Conservation (phyloP, 2,888 invertebrate genomes). For the Melieria omissa region DNA sequence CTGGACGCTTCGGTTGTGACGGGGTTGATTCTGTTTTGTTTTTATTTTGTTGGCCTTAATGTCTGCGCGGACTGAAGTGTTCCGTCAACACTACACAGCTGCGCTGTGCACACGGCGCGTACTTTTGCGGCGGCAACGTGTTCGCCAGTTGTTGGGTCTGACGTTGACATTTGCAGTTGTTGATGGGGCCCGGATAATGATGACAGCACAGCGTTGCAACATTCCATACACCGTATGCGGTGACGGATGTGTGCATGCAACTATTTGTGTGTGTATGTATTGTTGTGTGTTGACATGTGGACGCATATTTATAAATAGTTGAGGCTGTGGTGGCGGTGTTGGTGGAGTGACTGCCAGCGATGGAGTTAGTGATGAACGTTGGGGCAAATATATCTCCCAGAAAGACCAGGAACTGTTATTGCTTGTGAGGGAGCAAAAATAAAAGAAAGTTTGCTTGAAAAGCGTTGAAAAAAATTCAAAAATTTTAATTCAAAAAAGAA, state of each 20-base stretch:
- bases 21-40: background rate
- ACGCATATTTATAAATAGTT: background rate
- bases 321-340: too few relatives aligned
- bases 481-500: too few relatives aligned
- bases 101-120: background rate
- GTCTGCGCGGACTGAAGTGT: slow-evolving; percentile 52
- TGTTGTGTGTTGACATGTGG: background rate
- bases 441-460: too few relatives aligned
- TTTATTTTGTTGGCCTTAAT: slow-evolving; percentile 15
- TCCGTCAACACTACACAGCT: slow-evolving; percentile 54
- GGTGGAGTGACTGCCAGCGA: too few relatives aligned
- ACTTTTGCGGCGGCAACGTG: background rate
- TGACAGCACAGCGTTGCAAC: slow-evolving; percentile 50
- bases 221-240: background rate
- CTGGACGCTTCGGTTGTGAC: background rate
- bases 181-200: slow-evolving; percentile 58
- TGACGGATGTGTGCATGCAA: background rate
- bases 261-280: too few relatives aligned
- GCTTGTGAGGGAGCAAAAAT: too few relatives aligned
- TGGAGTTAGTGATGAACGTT: too few relatives aligned
- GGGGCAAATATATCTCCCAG: too few relatives aligned
- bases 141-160: slow-evolving; percentile 39
- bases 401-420: too few relatives aligned
- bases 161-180: slow-evolving; percentile 62
- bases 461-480: too few relatives aligned